Percentiles rank a stretch among this genome's conserved stretches.
phyloP scores from a whole-genome alignment of 2,113 vertebrate species.

The Melierax canorus region DNA sequence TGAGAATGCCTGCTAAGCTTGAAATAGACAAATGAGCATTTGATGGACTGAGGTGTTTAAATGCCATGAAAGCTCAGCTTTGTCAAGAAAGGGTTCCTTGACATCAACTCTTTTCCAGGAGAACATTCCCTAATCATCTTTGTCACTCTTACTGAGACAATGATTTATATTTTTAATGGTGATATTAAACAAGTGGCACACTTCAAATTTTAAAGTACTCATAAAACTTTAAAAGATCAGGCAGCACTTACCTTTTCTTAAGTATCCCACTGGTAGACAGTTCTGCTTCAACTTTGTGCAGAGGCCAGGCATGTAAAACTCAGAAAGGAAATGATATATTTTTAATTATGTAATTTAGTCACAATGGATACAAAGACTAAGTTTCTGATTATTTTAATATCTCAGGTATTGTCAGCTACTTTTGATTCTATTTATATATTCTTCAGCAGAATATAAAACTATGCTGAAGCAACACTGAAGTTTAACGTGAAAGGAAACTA shows the following conservation, averaged over 20 bases:
- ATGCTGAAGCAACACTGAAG: background rate
- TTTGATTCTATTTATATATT: background rate
- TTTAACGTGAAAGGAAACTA: background rate
- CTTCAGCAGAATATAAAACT: background rate
- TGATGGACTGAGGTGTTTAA: background rate
- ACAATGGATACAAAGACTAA: background rate
- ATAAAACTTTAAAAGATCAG: background rate
- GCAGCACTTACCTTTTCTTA: background rate
- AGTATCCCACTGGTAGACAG: background rate
- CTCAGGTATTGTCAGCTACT: background rate
- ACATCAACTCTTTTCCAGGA: background rate
- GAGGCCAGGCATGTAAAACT: background rate
- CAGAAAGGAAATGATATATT: background rate
- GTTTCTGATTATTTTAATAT: background rate
- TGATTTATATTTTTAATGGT: background rate
- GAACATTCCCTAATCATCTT: background rate
- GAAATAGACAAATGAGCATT: background rate
- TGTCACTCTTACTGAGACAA: background rate
- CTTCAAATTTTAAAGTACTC: background rate
- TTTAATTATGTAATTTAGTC: background rate
- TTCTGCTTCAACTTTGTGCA: background rate
- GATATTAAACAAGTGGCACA: background rate
- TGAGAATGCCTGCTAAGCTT: background rate
- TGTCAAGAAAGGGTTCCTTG: background rate
- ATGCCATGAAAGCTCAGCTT: background rate